phyloP scores from a whole-genome alignment of 2,113 vertebrate genomes.

The Aythya baeri region DNA sequence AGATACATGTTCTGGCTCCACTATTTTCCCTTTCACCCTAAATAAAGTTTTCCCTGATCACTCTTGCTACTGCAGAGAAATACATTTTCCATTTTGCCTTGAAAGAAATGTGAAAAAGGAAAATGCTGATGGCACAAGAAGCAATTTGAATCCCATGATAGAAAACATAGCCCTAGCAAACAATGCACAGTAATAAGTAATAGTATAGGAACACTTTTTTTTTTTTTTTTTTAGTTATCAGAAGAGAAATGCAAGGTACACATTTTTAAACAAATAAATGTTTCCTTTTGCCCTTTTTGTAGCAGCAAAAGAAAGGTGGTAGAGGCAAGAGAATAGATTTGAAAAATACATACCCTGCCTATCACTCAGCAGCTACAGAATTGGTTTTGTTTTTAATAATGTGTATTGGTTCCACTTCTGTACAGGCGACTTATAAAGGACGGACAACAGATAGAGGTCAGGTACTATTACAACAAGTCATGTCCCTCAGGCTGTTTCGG shows the following conservation, averaged over 20 bases:
- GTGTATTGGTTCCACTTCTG: slow-evolving; percentile 10
- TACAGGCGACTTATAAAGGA: slow-evolving; percentile 10
- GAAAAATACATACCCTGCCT: slow-evolving; percentile 30
- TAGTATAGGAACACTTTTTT: slow-evolving; percentile 5
- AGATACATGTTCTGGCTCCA: slow-evolving; percentile 61
- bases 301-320: slow-evolving; percentile 30
- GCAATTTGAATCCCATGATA: slow-evolving; percentile 76
- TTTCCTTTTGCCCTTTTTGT: slow-evolving; percentile 65
- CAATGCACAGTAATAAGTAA: slow-evolving; percentile 66
- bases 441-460: slow-evolving; percentile 47
- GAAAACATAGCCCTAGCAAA: slow-evolving; percentile 63
- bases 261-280: slow-evolving; percentile 69
- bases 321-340: slow-evolving; percentile 21
- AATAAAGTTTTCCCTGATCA: slow-evolving; percentile 74
- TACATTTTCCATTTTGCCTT: slow-evolving; percentile 71
- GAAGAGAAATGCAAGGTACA: slow-evolving; percentile 55
- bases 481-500: slow-evolving; percentile 31
- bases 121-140: slow-evolving; percentile 70
- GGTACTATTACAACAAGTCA: slow-evolving; percentile 22
- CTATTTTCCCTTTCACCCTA: slow-evolving; percentile 71
- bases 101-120: slow-evolving; percentile 74
- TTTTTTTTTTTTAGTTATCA: not conserved
- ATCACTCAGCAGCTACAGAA: slow-evolving; percentile 33
- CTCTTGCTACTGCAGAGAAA: slow-evolving; percentile 60
- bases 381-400: slow-evolving; percentile 70